Base-by-base conservation (phyloP, 2,888 invertebrate genomes). In the Pherbina coryleti region DNA sequence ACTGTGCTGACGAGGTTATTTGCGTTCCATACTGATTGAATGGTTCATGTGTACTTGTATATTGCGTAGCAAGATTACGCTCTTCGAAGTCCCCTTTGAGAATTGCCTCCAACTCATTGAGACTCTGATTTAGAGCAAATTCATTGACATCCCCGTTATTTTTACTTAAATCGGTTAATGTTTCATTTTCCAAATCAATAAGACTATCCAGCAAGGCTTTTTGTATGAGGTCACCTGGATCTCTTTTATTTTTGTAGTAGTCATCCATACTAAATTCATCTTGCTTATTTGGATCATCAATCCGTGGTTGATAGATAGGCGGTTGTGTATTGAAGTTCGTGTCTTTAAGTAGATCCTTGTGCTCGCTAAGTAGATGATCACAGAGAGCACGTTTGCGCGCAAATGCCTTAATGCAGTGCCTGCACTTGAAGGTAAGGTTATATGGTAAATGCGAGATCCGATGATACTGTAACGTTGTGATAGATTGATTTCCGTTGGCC, bases 401-500 rank as follows among this genome's bases (percentile, higher is more conserved):
- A 64, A 83, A 87, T 0, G 87, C 83, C 14, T 79, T 75, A 0
- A 81, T 80, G 53, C 87, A 87, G 66, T 87, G 85, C 5, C 83
- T 83, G 75, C 88, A 87, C 0, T 85, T 83, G 71, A 88, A 87
- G 0, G 86, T 87, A 5, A 85, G 82, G 2, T 82, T 80, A 80
- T 81, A 84, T 5, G 85, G 86, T 72, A 86, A 77, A 77, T 88
- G 87, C 78, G 85, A 81, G 22, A 87, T 87, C 69, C 86, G 86
- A 75, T 87, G 87, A 72, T 87, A 88, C 62, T 87, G 88, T 37
- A 87, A 78, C 19, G 87, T 62, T 3, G 87, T 86, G 55, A 88
- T 86, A 0, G 86, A 84, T 57, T 86, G 84, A 25, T 84, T 82
- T 3, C 85, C 88, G 64, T 87, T 85, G 53, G 87, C 84, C 25